A percentile compares a stretch with the other conserved stretches of the same genome.
phyloP scores from a whole-genome alignment of 2,888 invertebrate species.

The Phaedon cochleariae region DNA sequence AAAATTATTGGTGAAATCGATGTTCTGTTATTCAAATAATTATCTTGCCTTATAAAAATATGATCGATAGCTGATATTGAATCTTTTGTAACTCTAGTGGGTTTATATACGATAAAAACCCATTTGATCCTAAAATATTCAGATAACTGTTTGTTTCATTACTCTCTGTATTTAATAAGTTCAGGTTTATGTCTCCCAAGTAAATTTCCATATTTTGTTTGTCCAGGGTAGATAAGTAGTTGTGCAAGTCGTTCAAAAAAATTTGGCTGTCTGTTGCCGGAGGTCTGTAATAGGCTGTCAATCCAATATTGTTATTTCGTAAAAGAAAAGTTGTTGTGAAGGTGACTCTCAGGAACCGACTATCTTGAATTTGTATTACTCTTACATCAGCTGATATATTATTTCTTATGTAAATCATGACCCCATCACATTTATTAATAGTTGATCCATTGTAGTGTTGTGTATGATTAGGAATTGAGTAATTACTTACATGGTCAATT shows the following conservation, averaged over 20 bases:
- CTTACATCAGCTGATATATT: conserved; percentile 7
- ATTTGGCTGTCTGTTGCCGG: background rate
- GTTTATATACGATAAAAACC: conserved; percentile 8
- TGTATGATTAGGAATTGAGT: conserved; percentile 4
- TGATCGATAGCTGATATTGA: conserved; percentile 11
- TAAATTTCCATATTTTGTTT: conserved; percentile 12
- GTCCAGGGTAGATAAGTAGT: conserved; percentile 1
- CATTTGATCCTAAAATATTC: conserved; percentile 12
- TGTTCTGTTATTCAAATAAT: background rate
- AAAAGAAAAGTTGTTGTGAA: background rate
- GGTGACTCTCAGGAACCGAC: conserved; percentile 10
- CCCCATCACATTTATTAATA: conserved; percentile 14
- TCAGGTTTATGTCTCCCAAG: conserved; percentile 9
- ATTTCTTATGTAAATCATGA: conserved; percentile 8
- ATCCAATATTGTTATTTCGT: background rate
- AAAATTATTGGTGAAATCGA: conserved; percentile 3
- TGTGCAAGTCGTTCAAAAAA: too few species aligned
- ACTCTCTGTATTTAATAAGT: conserved; percentile 5
- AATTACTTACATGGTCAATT: conserved; percentile 2
- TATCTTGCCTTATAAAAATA: conserved; percentile 11
- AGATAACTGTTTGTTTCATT: conserved; percentile 14
- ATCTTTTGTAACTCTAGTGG: conserved; percentile 9
- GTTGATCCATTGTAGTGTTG: conserved; percentile 6
- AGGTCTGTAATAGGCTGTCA: conserved; percentile 1
- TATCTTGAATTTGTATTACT: background rate